Evolutionary conservation across 2,888 invertebrate genomes (phyloP), one percentile per base, ranked within the genome.

Genomic region (Tinea semifulvella): DNA sequence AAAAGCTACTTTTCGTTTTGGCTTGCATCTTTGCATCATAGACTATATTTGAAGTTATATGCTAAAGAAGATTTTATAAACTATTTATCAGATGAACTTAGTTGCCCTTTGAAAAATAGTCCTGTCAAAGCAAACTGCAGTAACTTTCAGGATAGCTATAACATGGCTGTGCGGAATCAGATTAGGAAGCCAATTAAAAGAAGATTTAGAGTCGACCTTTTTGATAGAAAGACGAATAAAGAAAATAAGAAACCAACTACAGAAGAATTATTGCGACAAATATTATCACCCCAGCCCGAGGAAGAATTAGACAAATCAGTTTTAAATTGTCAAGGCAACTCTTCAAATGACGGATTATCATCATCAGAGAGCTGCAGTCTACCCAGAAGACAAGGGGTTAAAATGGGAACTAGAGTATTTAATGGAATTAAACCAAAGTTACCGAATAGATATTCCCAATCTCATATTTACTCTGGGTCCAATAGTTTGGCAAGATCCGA

Each of bases 1-100:
- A 91, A 90, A 68, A 90, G 89, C 58, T 90, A 87, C 59, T 90
- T 89, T 58, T 85, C 89, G 47, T 91, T 90, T 68, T 88, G 88
- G 67, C 66, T 90, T 48, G 90, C 90, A 7, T 90, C 90, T n/a
- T 67, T 90, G 38, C 91, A 91, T 62, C 90, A 91, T 61, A 87
- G 90, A 61, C 85, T 91, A 63, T 91, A 89, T 69, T 76, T 90
- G 55, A 87, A 88, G 57, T 68, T 90, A 42, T 85, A 89, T 60
- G 87, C 88, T 31, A 90, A 90, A 61, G 85, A 87, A 49, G 86
- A 88, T 48, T 89, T 89, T 45, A 74, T 88, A 27, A 84, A 84
- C 60, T 83, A 83, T 52, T 72, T 88, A 57, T 84, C 87, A 36
- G 82, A 83, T 61, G 86, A 86, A 59, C 72, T 86, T 48, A 84